Percentiles rank a stretch among this genome's conserved stretches.
Conservation (phyloP, 2,113 vertebrate genomes). For the Brachypteracias leptosomus region DNA sequence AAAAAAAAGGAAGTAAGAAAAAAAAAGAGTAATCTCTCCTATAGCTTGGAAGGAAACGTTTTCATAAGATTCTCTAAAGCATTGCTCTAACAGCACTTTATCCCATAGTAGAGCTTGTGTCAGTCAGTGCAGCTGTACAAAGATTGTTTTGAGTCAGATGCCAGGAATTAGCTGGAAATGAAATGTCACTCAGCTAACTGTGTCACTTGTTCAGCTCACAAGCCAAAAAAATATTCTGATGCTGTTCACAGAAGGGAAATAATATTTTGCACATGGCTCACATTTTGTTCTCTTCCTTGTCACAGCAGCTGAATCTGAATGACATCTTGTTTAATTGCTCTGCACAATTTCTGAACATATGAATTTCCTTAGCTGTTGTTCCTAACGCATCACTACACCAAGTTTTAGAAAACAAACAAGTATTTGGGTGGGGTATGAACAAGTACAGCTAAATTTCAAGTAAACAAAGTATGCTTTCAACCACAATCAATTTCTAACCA, state of each 20-base stretch:
- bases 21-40: neutral
- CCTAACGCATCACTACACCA: neutral
- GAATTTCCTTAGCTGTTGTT: neutral
- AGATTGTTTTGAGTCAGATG: neutral
- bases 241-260: neutral
- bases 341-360: neutral
- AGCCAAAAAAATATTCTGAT: neutral
- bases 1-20: no score
- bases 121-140: neutral
- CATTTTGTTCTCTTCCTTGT: neutral
- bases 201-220: neutral
- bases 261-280: neutral
- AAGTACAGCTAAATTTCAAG: neutral
- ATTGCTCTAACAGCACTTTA: neutral
- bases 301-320: neutral
- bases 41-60: neutral
- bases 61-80: neutral
- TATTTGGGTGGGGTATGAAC: neutral
- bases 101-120: neutral
- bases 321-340: neutral
- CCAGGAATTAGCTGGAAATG: neutral
- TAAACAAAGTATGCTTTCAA: neutral
- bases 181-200: neutral
- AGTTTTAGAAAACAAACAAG: slow-evolving; percentile 2
- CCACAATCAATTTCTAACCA: neutral